Evolutionary conservation across 2,888 invertebrate genomes (phyloP), one percentile per base, ranked within the genome.

Genomic region (Plebejus anna): DNA sequence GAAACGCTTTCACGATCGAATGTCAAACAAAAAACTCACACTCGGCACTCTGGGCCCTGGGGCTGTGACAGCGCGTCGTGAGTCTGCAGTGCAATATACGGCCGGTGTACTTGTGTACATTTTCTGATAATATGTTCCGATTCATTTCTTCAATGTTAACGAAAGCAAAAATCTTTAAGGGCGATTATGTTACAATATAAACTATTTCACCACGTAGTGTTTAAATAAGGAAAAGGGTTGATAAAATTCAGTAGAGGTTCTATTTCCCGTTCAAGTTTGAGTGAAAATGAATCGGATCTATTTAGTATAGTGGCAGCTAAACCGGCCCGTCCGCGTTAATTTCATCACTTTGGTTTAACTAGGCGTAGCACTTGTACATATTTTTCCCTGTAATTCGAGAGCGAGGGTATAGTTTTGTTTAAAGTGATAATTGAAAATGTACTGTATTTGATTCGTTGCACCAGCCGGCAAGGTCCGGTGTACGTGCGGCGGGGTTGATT

Each of bases 361-460:
- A 73, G 73, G 1, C 6, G 73, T 73, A 73, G 73, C 6, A 73
- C 32, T 73, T 73, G 73, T 73, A 73, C 47, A 73, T 73, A 73
- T 73, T 42, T 51, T 28, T 73, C 55, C 73, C 13, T 71, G 47
- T 51, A 47, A 55, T 71, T 71, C 22, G 73, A 22, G 73, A 73
- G 73, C 51, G 73, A 73, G 55, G 73, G 51, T 13, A 47, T 72
- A 72, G 47, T 42, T 73, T 73, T 73, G 55, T 51, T 73, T 55
- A 22, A 73, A 47, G 51, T 55, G 73, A 73, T 7, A 51, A 36
- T 55, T 16, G 28, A 36, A 51, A 42, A 42, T 28, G 4, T 3
- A 11, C 13, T 72, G 47, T 73, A 47, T 73, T 73, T 38, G 38
- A 70, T 70, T 16, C n/a, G 70, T 42, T 71, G 42, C 42, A 71